Evolutionary conservation across 2,888 invertebrate genomes (phyloP), one percentile per base, ranked within the genome.

Genomic region (Cremastinae sp.): DNA sequence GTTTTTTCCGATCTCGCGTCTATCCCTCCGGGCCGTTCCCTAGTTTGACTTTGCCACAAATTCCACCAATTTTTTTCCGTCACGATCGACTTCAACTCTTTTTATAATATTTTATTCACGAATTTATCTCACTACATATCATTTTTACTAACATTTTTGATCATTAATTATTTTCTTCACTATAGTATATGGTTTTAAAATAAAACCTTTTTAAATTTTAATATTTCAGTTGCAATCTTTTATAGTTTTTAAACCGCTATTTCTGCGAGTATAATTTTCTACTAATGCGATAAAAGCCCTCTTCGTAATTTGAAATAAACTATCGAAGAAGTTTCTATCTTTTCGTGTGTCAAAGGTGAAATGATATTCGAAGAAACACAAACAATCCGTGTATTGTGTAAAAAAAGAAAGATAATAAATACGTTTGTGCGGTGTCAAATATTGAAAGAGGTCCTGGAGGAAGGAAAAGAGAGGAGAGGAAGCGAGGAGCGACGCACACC

Each of bases 401-500:
- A 8, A 51, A 64, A 36, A 10, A 12, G 54, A 54, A 22, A 12
- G 56, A 38, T 43, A 20, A 22, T 41, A 22, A 53, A 62, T 10
- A n/a, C 10, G 16, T n/a, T n/a, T 38, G 38, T 12, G 9, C 8
- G 8, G 3, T 43, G 12, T 51, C 71, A 75, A 75, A 75, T 75
- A 75, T 71, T 75, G 71, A 36, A 43, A 66, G 38, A 56, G 66
- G 61, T 75, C 51, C 71, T 61, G 64, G 66, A 14, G 28, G 28
- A 28, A 28, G 2, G 28, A 28, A 5, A 28, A 28, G 28, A 28
- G 5, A 28, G 28, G 5, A 3, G 28, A 28, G 5, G 5, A 28
- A 28, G 28, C 2, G 28, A 28, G 28, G 64, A 56, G 58, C 54
- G 18, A 66, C 45, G 16, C 62, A 49, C 36, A 49, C 36, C 34